Conservation (phyloP, 2,113 vertebrate species). For the Erinaceus europaeus region DNA sequence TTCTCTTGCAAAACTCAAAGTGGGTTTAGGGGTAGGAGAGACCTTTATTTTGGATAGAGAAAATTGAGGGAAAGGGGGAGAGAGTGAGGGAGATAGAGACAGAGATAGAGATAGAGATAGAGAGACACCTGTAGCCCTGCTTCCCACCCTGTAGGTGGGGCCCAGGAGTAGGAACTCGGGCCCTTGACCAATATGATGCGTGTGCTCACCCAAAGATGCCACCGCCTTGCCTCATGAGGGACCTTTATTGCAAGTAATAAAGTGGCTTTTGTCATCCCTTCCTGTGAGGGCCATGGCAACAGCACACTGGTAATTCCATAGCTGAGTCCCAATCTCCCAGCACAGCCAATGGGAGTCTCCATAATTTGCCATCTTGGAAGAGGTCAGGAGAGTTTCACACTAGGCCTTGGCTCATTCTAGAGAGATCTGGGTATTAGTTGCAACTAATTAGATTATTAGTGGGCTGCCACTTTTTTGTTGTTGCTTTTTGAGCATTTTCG, state of each 20-base stretch:
- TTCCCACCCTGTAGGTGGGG: no score
- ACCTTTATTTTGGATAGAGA: background rate
- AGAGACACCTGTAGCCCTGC: no score
- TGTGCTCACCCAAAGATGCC: no score
- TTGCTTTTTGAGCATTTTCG: constrained; percentile 4
- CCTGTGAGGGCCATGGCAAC: no score
- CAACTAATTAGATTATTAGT: background rate
- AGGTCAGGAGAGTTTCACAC: background rate
- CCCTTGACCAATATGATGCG: no score
- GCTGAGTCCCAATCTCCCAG: background rate
- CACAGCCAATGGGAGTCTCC: background rate
- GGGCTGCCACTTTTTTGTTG: background rate
- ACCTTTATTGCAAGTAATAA: no score
- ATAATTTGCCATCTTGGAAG: background rate
- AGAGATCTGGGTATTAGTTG: background rate
- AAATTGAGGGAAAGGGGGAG: no score
- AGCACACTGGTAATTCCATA: no score
- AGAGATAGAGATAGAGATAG: no score
- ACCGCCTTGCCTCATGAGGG: no score
- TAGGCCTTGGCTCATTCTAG: background rate
- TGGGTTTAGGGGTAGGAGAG: constrained; percentile 21
- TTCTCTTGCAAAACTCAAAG: constrained; percentile 51
- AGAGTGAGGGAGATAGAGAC: no score
- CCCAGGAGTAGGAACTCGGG: no score
- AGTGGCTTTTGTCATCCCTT: background rate